phyloP scores from a whole-genome alignment of 2,888 invertebrate genomes.

The Synanthedon tipuliformis region DNA sequence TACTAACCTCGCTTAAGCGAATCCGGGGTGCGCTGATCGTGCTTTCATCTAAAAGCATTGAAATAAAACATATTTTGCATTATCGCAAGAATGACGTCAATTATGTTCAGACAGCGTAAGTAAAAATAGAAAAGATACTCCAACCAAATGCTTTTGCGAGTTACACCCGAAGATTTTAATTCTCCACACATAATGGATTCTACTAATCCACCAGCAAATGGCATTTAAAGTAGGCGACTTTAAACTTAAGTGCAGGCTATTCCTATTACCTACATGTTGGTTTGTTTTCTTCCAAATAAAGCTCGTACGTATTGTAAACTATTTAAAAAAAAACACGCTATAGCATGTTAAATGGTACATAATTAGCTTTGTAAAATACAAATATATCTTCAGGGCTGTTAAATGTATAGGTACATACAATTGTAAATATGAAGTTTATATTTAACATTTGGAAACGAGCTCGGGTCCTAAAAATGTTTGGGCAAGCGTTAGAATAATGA shows the following conservation, averaged over 20 bases:
- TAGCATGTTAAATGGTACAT: too few relatives aligned
- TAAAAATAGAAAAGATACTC: background rate
- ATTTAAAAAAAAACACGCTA: too few relatives aligned
- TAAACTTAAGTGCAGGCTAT: too few relatives aligned
- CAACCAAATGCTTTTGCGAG: slow-evolving; percentile 12
- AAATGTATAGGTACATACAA: too few relatives aligned
- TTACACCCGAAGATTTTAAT: slow-evolving; percentile 14
- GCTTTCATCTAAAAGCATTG: too few relatives aligned
- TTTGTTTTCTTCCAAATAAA: too few relatives aligned
- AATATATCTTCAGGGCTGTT: too few relatives aligned
- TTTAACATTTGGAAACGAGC: background rate
- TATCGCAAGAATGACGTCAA: background rate
- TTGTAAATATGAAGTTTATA: background rate
- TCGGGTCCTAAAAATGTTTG: slow-evolving; percentile 1
- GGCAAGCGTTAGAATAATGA: slow-evolving; percentile 65
- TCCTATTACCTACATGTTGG: too few relatives aligned
- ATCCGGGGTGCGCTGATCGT: too few relatives aligned
- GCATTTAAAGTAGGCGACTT: slow-evolving; percentile 14
- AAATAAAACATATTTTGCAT: background rate
- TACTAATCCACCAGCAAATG: slow-evolving; percentile 14
- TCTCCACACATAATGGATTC: slow-evolving; percentile 15
- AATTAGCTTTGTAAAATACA: too few relatives aligned
- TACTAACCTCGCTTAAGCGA: too few relatives aligned
- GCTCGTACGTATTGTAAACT: too few relatives aligned
- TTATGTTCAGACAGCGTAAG: background rate